Percentiles rank a stretch among this genome's conserved stretches.
These are phyloP conservation scores for Centropristis striata DNA, from an alignment of 2,113 vertebrate genomes.

Conservation along the genomic window DNA sequence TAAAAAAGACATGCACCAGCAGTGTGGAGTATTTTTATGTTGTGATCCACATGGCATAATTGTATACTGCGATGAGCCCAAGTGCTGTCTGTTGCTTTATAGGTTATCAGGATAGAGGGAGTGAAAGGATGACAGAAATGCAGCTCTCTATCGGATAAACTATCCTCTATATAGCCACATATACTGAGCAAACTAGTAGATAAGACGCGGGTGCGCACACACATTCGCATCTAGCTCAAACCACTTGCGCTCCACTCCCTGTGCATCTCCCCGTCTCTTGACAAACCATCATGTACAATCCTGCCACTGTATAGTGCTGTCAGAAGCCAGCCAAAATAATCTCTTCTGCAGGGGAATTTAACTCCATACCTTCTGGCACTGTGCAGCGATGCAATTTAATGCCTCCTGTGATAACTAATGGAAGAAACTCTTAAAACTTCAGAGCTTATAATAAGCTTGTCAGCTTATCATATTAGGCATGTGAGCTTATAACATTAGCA, in stretches of 20 bases:
- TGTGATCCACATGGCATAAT: conserved; percentile 6
- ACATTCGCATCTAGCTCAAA: conserved; percentile 37
- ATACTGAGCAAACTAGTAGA: conserved; percentile 45
- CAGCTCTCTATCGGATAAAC: conserved; percentile 45
- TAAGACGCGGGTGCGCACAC: conserved; percentile 30
- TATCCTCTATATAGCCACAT: conserved; percentile 44
- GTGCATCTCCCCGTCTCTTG: conserved; percentile 65
- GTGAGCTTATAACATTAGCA: conserved; percentile 91
- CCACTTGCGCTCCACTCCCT: conserved; percentile 38
- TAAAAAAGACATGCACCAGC: neutral
- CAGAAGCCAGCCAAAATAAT: conserved; percentile 84
- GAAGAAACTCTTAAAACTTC: conserved; percentile 89
- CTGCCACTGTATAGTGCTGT: conserved; percentile 79
- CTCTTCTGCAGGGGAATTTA: conserved; percentile 85
- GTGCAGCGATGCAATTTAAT: conserved; percentile 83
- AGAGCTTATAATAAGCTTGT: conserved; percentile 90
- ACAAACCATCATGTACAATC: conserved; percentile 79
- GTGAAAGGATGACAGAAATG: conserved; percentile 37
- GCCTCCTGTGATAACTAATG: conserved; percentile 87
- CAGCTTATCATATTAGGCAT: conserved; percentile 90
- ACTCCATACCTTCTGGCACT: conserved; percentile 85
- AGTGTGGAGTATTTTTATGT: neutral
- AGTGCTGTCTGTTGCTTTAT: conserved; percentile 23
- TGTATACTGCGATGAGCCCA: conserved; percentile 21
- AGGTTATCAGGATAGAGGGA: conserved; percentile 39